Base-by-base conservation (phyloP, 1,140 invertebrate species). In the Drosophila biarmipes region DNA sequence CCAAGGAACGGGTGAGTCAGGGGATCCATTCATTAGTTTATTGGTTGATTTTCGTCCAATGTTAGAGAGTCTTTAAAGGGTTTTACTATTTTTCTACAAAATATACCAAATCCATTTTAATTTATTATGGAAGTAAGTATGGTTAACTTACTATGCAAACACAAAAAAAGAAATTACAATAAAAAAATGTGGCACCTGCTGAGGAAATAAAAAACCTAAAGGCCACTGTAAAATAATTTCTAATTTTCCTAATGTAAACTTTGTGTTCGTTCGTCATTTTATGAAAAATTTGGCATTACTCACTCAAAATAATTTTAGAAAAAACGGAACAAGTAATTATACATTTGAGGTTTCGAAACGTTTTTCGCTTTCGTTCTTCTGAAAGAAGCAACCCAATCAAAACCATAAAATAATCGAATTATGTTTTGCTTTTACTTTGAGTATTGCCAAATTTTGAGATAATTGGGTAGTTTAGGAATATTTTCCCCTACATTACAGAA, bases 1-100 rank as follows among this genome's bases (percentile, higher is more conserved):
- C 94, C 66, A 92, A 92, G 62, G 90, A 92, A 67, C 79, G 92
- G 77, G 91, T 92, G 59, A 91, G 91, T 52, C 14, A 29, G 2
- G 6, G 0, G 8, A 0, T 0, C 7, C 7, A 0, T 14, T 37
- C 6, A 6, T n/a, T 6, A 1, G 14, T 14, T 6, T 37, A n/a
- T n/a, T 8, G 2, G 37, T 38, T 15, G 6, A 38, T 7, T 3
- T 17, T 40, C 3, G 7, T 17, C 38, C 7, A 29, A 29, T 29
- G 27, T 29, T 29, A 24, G 24, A 24, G 24, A 24, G 24, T 24
- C 24, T 2, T 0, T 24, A 24, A 24, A 24, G 5, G 24, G 5
- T 2, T 4, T 24, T 24, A 24, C 24, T 24, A 24, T 24, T 24
- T 4, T 3, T 24, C 3, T 3, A 24, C 24, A 24, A 5, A 24